phyloP scores from a whole-genome alignment of 2,888 invertebrate species.

The Carabus problematicus region DNA sequence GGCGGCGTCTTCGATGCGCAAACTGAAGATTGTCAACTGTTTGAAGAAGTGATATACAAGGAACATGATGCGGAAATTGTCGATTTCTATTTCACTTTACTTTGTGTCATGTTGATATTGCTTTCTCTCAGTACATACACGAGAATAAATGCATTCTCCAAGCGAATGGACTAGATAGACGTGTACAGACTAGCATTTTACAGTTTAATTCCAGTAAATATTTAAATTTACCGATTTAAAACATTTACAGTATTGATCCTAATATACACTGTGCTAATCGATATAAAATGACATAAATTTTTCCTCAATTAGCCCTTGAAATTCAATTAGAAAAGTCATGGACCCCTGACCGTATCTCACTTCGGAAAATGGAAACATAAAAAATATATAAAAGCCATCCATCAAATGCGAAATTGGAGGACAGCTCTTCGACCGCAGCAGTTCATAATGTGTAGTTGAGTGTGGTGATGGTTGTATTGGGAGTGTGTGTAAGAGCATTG shows the following conservation, averaged over 20 bases:
- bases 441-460: not conserved
- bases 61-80: conserved; percentile 2
- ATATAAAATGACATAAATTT: too few relatives aligned
- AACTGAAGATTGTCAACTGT: conserved; percentile 18
- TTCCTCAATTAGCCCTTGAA: too few relatives aligned
- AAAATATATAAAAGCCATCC: conserved; percentile 28
- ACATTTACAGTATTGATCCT: too few relatives aligned
- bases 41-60: conserved; percentile 15
- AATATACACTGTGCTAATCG: too few relatives aligned
- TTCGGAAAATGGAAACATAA: conserved; percentile 29
- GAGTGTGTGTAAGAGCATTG: too few relatives aligned
- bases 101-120: conserved; percentile 5
- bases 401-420: conserved; percentile 18
- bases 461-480: not conserved
- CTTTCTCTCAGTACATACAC: too few relatives aligned
- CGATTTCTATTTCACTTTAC: not conserved
- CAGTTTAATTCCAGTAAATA: too few relatives aligned
- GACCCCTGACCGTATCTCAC: not conserved
- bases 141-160: too few relatives aligned
- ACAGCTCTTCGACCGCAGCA: conserved; percentile 8
- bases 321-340: not conserved
- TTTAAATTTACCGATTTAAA: too few relatives aligned
- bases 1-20: not conserved
- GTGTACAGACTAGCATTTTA: too few relatives aligned
- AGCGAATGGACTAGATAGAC: too few relatives aligned